A percentile compares a stretch with the other conserved stretches of the same genome.
Conservation (phyloP, 2,113 vertebrate species). For the Colossoma macropomum region DNA sequence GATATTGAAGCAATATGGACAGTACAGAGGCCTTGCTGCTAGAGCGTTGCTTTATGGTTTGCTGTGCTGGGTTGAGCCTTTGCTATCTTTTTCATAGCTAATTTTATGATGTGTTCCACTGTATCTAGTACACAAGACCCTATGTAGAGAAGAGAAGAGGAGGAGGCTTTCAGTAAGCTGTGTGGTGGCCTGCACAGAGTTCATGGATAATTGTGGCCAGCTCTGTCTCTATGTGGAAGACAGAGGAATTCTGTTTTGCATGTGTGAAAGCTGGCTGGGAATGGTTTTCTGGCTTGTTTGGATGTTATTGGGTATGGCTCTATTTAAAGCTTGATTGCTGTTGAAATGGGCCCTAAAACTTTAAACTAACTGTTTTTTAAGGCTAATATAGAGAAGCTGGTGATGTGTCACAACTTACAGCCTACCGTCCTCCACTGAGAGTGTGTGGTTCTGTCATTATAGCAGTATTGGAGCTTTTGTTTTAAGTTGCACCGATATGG, state of each 20-base stretch:
- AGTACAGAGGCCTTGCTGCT: too few relatives aligned
- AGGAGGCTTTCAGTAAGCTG: not conserved
- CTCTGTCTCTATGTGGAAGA: not conserved
- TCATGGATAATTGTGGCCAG: not conserved
- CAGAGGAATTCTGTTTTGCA: slow-evolving; percentile 16
- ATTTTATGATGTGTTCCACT: not conserved
- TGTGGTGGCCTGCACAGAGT: not conserved
- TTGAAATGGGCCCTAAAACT: slow-evolving; percentile 5
- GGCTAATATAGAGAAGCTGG: not conserved
- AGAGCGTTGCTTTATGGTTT: too few relatives aligned
- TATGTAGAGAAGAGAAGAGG: not conserved
- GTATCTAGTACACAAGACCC: not conserved
- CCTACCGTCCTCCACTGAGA: not conserved
- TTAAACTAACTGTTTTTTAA: not conserved
- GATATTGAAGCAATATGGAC: too few relatives aligned
- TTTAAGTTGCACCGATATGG: too few relatives aligned
- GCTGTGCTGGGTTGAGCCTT: not conserved
- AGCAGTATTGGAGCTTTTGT: too few relatives aligned
- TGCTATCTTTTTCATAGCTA: not conserved
- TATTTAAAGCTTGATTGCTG: slow-evolving; percentile 8
- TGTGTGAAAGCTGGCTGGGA: not conserved
- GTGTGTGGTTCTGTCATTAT: not conserved
- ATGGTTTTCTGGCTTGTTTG: not conserved
- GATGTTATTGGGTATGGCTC: not conserved
- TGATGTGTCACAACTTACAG: not conserved